Evolutionary conservation across 2,888 invertebrate genomes (phyloP).

Genomic region (Torymus texanus): DNA sequence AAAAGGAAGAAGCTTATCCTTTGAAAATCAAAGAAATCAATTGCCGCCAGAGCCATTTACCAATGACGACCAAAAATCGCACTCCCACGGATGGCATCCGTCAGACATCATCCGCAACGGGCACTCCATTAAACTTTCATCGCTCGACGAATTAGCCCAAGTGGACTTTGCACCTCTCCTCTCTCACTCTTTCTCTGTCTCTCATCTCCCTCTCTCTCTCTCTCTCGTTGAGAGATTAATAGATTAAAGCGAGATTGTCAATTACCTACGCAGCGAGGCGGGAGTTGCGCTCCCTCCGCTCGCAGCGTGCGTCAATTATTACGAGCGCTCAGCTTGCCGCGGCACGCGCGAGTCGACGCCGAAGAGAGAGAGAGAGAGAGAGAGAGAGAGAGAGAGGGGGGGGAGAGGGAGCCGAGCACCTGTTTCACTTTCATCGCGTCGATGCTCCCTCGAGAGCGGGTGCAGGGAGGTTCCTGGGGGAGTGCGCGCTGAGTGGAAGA

Average conservation of each 20-base stretch:
- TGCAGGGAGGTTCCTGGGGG: too few species aligned
- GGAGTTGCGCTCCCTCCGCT: too few species aligned
- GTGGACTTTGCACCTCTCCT: constrained; percentile 18
- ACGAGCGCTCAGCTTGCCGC: not conserved
- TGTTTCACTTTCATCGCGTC: constrained; percentile 23
- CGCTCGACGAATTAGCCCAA: constrained; percentile 6
- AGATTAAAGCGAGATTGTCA: constrained; percentile 43
- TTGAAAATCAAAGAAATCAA: too few species aligned
- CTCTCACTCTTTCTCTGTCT: too few species aligned
- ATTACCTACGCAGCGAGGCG: constrained; percentile 28
- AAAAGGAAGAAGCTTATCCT: too few species aligned
- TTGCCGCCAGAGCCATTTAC: too few species aligned
- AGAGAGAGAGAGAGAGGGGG: too few species aligned
- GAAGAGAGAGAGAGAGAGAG: too few species aligned
- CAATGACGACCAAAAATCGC: not conserved
- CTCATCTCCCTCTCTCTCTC: too few species aligned
- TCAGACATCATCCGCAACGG: not conserved
- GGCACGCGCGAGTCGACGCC: not conserved
- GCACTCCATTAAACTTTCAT: constrained; percentile 41
- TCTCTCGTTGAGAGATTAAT: constrained; percentile 34
- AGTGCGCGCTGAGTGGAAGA: too few species aligned
- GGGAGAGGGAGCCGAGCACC: constrained; percentile 3
- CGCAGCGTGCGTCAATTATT: constrained; percentile 6
- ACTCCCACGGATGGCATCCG: not conserved
- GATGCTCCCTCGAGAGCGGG: not conserved